Evolutionary conservation across 2,113 vertebrate species (phyloP), one percentile per base, ranked within the genome.

Genomic region (Suncus etruscus): DNA sequence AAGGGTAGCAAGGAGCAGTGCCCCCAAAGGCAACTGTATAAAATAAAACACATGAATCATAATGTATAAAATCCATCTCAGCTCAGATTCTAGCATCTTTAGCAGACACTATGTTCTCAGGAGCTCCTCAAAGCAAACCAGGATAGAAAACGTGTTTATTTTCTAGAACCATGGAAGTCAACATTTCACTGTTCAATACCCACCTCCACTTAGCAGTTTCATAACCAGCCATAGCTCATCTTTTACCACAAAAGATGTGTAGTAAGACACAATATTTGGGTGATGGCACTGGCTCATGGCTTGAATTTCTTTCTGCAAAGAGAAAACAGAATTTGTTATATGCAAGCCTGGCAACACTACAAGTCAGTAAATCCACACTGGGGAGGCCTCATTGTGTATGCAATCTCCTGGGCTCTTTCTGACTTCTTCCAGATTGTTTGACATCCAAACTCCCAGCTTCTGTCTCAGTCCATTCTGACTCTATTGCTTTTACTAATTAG

Each of bases 261-360:
- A 99, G 97, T 99, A 99, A 92, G 99, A 99, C 87, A 99, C 99
- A 63, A 99, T 99, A 96, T 99, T 99, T 32, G 98, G 99, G 91
- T 99, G 99, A 96, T 99, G 98, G 97, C 99, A 99, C 95, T 99
- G 99, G 95, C 99, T 99, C 99, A 99, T 99, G 24, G 99, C 99
- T 98, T 99, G 99, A 96, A 99, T 99, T 98, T 99, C 99, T 98
- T 99, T 99, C 99, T 99, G 97, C 92, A 97, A 91, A 95, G 68
- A 97, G 84, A 94, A 85, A 11, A 91, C 65, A 90, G 74, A 61
- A 92, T 32, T 86, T 18, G 73, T 29, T 50, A 79, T 1, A 50
- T 29, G 47, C 27, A 39, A 22, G 20, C 45, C 66, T 51, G 72
- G 78, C 25, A 39, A 85, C 6, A 65, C 27, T 0, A 0, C 4